Evolutionary conservation across 2,113 vertebrate genomes (phyloP).

Genomic region (Clarias gariepinus): DNA sequence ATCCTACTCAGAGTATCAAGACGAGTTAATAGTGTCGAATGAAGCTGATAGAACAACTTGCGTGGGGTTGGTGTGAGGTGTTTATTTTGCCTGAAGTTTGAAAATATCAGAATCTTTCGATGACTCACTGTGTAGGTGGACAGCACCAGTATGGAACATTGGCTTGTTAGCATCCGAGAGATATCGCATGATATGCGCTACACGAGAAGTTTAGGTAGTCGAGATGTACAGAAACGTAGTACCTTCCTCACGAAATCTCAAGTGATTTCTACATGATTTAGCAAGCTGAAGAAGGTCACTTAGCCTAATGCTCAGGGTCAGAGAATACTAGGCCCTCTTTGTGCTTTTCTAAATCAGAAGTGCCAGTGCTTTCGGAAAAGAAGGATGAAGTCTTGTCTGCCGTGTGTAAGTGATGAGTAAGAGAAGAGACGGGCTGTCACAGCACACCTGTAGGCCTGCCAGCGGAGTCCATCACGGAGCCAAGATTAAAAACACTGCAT

Average conservation of each 20-base stretch:
- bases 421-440: slow-evolving; percentile 50
- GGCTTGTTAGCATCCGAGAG: slow-evolving; percentile 9
- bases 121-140: slow-evolving; percentile 40
- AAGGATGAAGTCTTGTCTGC: slow-evolving; percentile 35
- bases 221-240: not conserved
- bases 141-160: slow-evolving; percentile 19
- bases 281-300: not conserved
- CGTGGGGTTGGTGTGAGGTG: slow-evolving; percentile 35
- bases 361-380: slow-evolving; percentile 9
- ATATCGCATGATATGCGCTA: not conserved
- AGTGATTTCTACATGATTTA: not conserved
- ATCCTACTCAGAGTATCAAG: slow-evolving; percentile 24
- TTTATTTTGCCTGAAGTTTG: slow-evolving; percentile 42
- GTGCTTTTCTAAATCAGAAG: slow-evolving; percentile 8
- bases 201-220: not conserved
- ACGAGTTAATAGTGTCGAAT: slow-evolving; percentile 18
- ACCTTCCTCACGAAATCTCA: not conserved
- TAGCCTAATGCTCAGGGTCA: not conserved
- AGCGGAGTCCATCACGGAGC: slow-evolving; percentile 51
- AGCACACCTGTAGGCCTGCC: slow-evolving; percentile 69
- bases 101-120: slow-evolving; percentile 29
- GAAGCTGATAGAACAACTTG: slow-evolving; percentile 28
- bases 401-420: slow-evolving; percentile 50
- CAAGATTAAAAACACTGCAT: slow-evolving; percentile 70
- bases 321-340: not conserved